Base-by-base conservation (phyloP, 2,113 vertebrate genomes). In the Xyrauchen texanus region DNA sequence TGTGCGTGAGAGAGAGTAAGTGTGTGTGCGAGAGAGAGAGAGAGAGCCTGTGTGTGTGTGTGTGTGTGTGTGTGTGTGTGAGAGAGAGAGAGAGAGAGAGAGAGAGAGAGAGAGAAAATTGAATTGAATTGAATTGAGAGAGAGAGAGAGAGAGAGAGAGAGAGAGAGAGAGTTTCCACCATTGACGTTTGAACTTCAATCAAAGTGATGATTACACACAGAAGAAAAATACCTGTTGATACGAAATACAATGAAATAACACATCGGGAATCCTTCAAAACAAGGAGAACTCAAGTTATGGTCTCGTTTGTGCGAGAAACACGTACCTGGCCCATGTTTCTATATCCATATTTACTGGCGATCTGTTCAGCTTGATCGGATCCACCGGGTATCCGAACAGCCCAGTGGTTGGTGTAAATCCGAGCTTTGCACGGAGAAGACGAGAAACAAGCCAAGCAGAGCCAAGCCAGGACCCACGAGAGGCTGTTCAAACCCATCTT, bases 341-440 rank as follows among this genome's bases (percentile, higher is more conserved):
- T 88, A 86, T 94, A 97, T 75, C 96, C 96, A 83, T 96, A 95
- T 76, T 90, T 93, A 0, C 88, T 88, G 63, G 96, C 95, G 72
- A 97, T 84, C 63, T 86, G 85, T 21, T 94, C 93, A 13, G 96
- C 96, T 64, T 90, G 91, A 42, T 84, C 86, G 7, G 87, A 79
- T 46, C 95, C 95, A 75, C 95, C 95, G 45, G 84, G 69, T 69
- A 96, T 90, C 77, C 89, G 87, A 81, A 96, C 95, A 45, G 95
- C 96, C 95, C 95, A 96, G 88, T 97, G 96, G 90, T 96, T 97
- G 65, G 95, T 95, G 79, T 92, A 95, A 80, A 95, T 68, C 76
- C 91, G 86, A 51, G 91, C 93, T 86, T 92, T 87, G 92, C 95
- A 96, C 90, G 93, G 93, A 52, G 94, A 92, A 79, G 93, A 91